Base-by-base conservation (phyloP, 1,140 invertebrate genomes). In the Drosophila bipectinata region DNA sequence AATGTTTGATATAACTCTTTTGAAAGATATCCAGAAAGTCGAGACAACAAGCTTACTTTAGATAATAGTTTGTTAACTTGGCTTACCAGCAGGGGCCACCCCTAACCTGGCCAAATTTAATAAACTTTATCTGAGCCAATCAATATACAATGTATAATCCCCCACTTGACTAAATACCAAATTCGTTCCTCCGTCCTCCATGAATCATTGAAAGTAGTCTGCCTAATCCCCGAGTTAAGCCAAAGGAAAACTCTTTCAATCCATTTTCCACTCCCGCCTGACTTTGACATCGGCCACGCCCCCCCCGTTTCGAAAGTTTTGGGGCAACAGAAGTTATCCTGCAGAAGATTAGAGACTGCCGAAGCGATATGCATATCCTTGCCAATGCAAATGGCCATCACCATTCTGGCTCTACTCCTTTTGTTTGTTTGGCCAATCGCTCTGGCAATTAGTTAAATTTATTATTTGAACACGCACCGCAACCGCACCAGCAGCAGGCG, bases 391-490 rank as follows among this genome's bases (percentile, higher is more conserved):
- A 76, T 76, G 37, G 60, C 48, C 2, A 37, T 34, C 9, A 45
- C 54, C 1, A 48, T 66, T 61, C 48, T 58, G 66, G 51, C 52
- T 28, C 51, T 28, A 60, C 34, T 56, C 53, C 56, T 56, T 28
- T 44, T 48, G 66, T 68, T 68, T 21, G 18, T 30, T 30, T 64
- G 60, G 34, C 69, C 82, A 85, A 87, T 85, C 82, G 77, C 48
- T 73, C 51, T 41, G 57, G 60, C 83, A 87, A 87, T 87, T 87
- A 87, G 83, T 88, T 88, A 83, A 87, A 88, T 87, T 87, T 87
- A 87, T 87, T 87, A 87, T 87, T 87, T 83, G 83, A 72, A 48
- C 79, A 83, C 64, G 79, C 75, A 88, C 79, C 79, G 37, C 83
- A 87, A 83, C 83, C 83, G 58, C 83, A 79, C 52, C 47, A 53